Evolutionary conservation across 2,113 vertebrate genomes (phyloP).

Genomic region (Microtus pennsylvanicus): DNA sequence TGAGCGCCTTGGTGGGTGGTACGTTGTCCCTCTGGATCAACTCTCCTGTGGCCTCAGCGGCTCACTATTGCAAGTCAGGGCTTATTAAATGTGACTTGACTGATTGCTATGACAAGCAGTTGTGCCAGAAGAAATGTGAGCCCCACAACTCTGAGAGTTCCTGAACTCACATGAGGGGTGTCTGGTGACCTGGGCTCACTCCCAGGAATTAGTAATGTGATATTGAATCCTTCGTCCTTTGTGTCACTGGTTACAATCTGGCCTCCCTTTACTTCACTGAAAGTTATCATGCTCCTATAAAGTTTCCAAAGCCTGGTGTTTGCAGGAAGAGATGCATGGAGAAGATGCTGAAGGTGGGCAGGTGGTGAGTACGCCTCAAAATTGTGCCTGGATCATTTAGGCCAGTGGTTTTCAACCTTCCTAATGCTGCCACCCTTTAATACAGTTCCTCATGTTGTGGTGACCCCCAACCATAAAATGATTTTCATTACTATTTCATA

Average conservation of each 20-base stretch:
- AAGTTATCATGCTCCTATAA: slow-evolving; percentile 55
- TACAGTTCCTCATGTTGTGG: background rate
- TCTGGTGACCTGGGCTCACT: slow-evolving; percentile 49
- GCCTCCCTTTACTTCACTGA: slow-evolving; percentile 12
- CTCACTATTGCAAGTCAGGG: background rate
- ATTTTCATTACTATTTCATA: background rate
- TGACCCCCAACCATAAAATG: background rate
- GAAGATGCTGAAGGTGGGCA: background rate
- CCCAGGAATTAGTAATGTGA: slow-evolving; percentile 70
- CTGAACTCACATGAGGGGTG: slow-evolving; percentile 33
- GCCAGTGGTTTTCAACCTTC: background rate
- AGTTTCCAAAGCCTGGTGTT: slow-evolving; percentile 2
- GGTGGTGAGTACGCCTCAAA: background rate
- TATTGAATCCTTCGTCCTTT: slow-evolving; percentile 61
- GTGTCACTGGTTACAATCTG: slow-evolving; percentile 69
- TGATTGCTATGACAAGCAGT: slow-evolving; percentile 68
- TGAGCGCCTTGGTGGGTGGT: slow-evolving; percentile 62
- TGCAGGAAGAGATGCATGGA: background rate
- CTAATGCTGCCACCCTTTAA: background rate
- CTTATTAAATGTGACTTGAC: slow-evolving; percentile 63
- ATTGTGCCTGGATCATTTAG: background rate
- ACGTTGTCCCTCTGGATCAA: slow-evolving; percentile 73
- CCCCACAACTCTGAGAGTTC: slow-evolving; percentile 67
- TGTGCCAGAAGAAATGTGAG: slow-evolving; percentile 55
- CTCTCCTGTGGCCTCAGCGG: slow-evolving; percentile 20